Base-by-base conservation (phyloP, 2,797 vertebrate genomes). In the Pogonophryne albipinna region DNA sequence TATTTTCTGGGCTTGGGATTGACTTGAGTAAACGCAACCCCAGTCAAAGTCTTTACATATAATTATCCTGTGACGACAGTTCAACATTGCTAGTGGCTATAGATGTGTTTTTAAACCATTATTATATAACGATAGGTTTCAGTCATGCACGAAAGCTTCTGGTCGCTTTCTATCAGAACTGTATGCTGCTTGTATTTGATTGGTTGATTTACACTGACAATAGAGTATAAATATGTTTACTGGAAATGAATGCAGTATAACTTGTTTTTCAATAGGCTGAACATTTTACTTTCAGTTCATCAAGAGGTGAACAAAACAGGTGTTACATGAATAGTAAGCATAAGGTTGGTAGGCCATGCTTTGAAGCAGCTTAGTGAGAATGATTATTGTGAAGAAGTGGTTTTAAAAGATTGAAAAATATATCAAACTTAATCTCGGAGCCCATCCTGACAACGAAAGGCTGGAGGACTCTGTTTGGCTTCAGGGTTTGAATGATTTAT, bases 401-500 rank as follows among this genome's bases (percentile, higher is more conserved):
- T 19, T 41, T n/a, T 10, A 44, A 31, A 7, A 38, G 4, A 50
- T 34, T 50, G 5, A 51, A 12, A 12, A 12, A 4, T 50, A 34
- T 11, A 45, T 55, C 2, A 38, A 45, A 31, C 10, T 61, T 17
- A 60, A 34, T 10, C 12, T 23, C 23, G 9, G 20, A 16, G 31
- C 5, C 51, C 13, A 3, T 3, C 4, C 42, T 5, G 7, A 27
- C 41, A 27, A 34, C 38, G 31, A 3, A 49, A 58, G n/a, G 23
- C 2, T 10, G 49, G 3, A 9, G 56, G 58, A 53, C 51, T 74
- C 42, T 49, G n/a, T 62, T 67, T 60, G 12, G n/a, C 73, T 31
- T 42, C 45, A 66, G 52, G 66, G 66, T 23, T 55, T 17, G 16
- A 79, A 67, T 46, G 6, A 17, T 57, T 58, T 2, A 45, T 38